Evolutionary conservation across 2,888 invertebrate species (phyloP), one percentile per base, ranked within the genome.

Genomic region (Meteorus cinctellus): DNA sequence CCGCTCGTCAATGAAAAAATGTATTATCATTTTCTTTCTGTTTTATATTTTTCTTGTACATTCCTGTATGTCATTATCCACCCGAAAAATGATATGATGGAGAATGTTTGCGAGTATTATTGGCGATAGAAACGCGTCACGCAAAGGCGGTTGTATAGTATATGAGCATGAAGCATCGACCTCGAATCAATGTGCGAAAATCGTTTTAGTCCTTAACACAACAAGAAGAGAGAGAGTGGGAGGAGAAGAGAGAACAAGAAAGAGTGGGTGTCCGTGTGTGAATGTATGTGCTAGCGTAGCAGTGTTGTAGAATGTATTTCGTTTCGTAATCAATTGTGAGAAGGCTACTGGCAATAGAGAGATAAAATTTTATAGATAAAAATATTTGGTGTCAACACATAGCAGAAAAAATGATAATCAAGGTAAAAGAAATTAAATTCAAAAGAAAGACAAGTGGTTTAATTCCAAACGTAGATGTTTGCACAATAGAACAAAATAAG

Each of bases 111-210:
- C 6, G 16, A 4, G 4, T 48, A 41, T n/a, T n/a, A 48, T 48
- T 55, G 10, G 24, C 19, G n/a, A 55, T 55, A 19, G 55, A 55
- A 55, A 55, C 1, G 19, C 19, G 19, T 63, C 72, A 63, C 72
- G 72, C 72, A 48, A 72, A 51, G 63, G n/a, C n/a, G 48, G 48
- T 31, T 62, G 19, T 55, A 24, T 45, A 34, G 19, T 36, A n/a
- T 14, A 55, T 24, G 36, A 60, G 41, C 60, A 70, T 59, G 59
- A 34, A 68, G 51, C 75, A 75, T 71, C 70, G 59, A 71, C 65
- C 75, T 71, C 66, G 55, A 71, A 75, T 75, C 59, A 65, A 75
- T 59, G 70, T 24, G 59, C 60, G 70, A 70, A 70, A 70, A 70
- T 16, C 27, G 19, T 70, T 70, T 59, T 16, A 59, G 34, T 70